Base-by-base conservation (phyloP, 35 echinoderm and acorn worm genomes). In the Diadema setosum region DNA sequence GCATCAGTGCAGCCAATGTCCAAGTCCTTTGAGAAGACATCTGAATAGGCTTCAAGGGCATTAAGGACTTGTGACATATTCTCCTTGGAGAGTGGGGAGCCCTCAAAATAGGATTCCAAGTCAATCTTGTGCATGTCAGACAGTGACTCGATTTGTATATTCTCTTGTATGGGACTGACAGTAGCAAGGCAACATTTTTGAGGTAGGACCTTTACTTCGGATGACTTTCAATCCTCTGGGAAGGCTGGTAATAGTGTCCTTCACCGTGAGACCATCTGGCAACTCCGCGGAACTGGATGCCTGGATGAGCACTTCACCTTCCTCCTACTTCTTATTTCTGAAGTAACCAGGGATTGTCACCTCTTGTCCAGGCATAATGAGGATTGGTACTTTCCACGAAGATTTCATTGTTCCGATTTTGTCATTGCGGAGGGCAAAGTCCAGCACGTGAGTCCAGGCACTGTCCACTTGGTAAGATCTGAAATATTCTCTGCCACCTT, bases 1-100 rank as follows among this genome's bases (percentile, higher is more conserved):
- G 80, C 83, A 36, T 86, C 74, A 42, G 87, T 90, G 41, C 87
- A 73, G 1, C 95, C 86, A 63, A 93, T 93, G 41, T 97, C 94
- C 15, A 90, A 11, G 46, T 84, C n/a, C 7, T 5, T 61, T 2
- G 89, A 95, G 43, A 97, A 97, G 4, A 89, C 87, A 2, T 84
- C 29, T 1, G 4, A 18, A 42, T 65, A 30, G 0, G 37, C 34
- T n/a, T 80, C 31, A 64, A 94, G 37, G 5, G 45, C 24, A 41
- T 40, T 33, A 7, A 9, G 16, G 16, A 84, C 35, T 42, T 35
- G 15, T 7, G 81, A 59, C 18, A 41, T 60, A 46, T 75, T 52
- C 35, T 50, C 78, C 11, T 45, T 25, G 11, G 85, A 23, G 15
- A 63, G 29, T 3, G 85, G 85, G 3, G 85, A 93, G 15, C 70